Evolutionary conservation across 1,140 invertebrate genomes (phyloP).

Genomic region (Rhagoletis pomonella): DNA sequence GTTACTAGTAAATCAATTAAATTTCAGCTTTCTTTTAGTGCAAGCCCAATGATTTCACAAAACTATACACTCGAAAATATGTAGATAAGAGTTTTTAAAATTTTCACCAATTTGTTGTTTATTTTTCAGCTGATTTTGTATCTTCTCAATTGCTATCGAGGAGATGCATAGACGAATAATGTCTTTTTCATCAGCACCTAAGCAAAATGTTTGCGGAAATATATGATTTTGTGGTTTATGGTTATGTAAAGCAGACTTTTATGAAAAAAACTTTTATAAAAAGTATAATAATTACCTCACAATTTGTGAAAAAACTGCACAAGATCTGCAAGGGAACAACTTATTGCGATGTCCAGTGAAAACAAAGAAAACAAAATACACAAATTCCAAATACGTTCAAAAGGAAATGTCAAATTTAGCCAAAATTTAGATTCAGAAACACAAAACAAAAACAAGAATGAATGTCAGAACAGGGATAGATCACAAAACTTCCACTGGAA

Average conservation of each 20-base stretch:
- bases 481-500: no score
- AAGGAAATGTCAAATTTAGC: no score
- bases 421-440: no score
- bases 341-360: constrained; percentile 21
- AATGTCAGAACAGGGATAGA: no score
- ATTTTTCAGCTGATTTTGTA: constrained; percentile 23
- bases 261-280: not conserved
- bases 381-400: not conserved
- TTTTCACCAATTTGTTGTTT: not conserved
- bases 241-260: not conserved
- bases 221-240: not conserved
- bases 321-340: not conserved
- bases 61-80: constrained; percentile 30
- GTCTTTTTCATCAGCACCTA: constrained; percentile 20
- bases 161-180: not conserved
- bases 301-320: not conserved
- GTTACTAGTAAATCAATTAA: not conserved
- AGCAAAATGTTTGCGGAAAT: not conserved
- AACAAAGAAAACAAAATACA: constrained; percentile 50
- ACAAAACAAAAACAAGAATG: no score
- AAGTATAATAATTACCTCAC: constrained; percentile 20
- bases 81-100: not conserved
- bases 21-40: not conserved
- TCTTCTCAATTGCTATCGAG: not conserved
- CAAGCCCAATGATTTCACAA: not conserved